Evolutionary conservation across 2,888 invertebrate genomes (phyloP).

Genomic region (Conus canariensis): DNA sequence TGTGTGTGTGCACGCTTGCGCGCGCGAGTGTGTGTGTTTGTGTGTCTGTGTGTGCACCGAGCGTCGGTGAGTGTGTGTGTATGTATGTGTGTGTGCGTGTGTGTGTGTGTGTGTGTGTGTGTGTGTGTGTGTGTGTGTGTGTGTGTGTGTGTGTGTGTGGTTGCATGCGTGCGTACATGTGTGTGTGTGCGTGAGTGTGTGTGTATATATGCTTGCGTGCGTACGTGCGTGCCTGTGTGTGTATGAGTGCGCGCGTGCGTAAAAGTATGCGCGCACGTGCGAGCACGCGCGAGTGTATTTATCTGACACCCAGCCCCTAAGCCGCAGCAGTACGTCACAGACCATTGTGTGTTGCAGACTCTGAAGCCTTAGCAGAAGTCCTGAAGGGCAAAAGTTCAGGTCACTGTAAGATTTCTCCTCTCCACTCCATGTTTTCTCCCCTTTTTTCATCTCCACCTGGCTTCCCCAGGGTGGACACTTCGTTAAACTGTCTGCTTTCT

Average conservation of each 20-base stretch:
- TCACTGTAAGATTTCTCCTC: too few species aligned
- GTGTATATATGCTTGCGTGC: neutral
- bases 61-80: neutral
- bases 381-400: too few species aligned
- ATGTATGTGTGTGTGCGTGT: neutral
- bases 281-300: neutral
- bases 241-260: neutral
- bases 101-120: slow-evolving; percentile 6
- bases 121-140: neutral
- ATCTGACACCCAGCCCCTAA: too few species aligned
- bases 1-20: too few species aligned
- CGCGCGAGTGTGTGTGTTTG: too few species aligned
- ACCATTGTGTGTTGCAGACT: too few species aligned
- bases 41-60: too few species aligned
- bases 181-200: neutral
- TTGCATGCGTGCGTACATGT: neutral
- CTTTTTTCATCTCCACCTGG: neutral
- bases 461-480: too few species aligned
- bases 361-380: too few species aligned
- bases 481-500: too few species aligned
- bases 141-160: neutral
- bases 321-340: too few species aligned
- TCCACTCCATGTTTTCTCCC: neutral
- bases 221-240: neutral
- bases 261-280: neutral